Base-by-base conservation (phyloP, 2,888 invertebrate species). In the Nomada fucata region DNA sequence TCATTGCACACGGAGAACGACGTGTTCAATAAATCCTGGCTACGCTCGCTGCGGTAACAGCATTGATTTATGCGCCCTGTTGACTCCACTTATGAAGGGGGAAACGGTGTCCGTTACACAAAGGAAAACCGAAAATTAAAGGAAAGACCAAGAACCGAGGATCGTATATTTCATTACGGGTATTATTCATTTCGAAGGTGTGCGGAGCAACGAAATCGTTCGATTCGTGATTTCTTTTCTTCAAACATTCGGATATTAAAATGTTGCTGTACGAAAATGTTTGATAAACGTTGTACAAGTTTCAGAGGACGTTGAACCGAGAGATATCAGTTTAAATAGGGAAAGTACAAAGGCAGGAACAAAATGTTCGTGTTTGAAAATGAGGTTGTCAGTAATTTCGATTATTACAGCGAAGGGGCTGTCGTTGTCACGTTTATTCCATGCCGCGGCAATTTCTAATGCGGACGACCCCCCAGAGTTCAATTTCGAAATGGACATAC, bases 401-500 rank as follows among this genome's bases (percentile, higher is more conserved):
- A 74, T 74, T 63, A 73, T 74, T 63, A 61, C 64, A 23, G 55
- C 61, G 76, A 73, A 67, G 76, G 67, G 53, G 76, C 69, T 82
- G 84, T 71, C 80, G 84, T 84, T 88, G 85, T 88, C 87, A 88
- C 79, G 81, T 87, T 87, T 83, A 80, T 76, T 76, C 71, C 53
- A 1, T 23, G 47, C 23, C 44, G 11, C 18, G 47, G 67, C 23
- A 69, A 61, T 77, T 82, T 69, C 81, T 77, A 73, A 78, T 79
- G 71, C 15, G 13, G 29, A 84, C 82, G 83, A 86, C 85, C 83
- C 89, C 86, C 82, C 44, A 67, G 86, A 87, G 89, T 79, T 86
- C 88, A 90, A 90, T 91, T 89, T 86, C 82, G 79, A 83, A 86
- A 86, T 82, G 78, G 80, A 85, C 80, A 70, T 75, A 70, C 13